These are phyloP conservation scores for Portunus trituberculatus DNA, from an alignment of 1,140 invertebrate species.

Conservation along the genomic window DNA sequence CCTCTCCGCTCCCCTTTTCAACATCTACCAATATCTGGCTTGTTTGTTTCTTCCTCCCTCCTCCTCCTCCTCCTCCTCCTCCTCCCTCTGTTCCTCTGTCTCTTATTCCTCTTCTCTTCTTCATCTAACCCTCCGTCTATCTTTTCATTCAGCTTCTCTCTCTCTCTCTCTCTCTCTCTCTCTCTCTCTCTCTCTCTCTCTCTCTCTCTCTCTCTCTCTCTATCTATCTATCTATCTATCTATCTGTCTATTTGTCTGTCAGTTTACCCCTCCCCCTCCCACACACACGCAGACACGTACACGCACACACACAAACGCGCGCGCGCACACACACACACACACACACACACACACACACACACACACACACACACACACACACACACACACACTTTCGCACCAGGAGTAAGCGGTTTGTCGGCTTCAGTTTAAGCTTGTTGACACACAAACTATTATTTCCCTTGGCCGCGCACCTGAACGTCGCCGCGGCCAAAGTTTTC, in stretches of 20 bases:
- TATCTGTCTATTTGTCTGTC: neutral
- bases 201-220: neutral
- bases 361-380: neutral
- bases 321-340: too few relatives aligned
- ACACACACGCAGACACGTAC: too few relatives aligned
- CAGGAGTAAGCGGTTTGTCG: slow-evolving; percentile 55
- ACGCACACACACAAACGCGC: too few relatives aligned
- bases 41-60: neutral
- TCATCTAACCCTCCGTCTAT: neutral
- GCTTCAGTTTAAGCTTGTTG: slow-evolving; percentile 66
- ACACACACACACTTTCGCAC: neutral
- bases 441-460: slow-evolving; percentile 72
- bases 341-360: neutral
- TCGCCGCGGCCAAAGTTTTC: slow-evolving; percentile 70
- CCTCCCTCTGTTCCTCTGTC: neutral
- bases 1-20: neutral
- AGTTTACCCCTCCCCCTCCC: too few relatives aligned
- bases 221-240: neutral
- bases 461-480: slow-evolving; percentile 56
- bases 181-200: slow-evolving; percentile 1
- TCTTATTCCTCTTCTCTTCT: neutral
- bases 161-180: slow-evolving; percentile 2
- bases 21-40: neutral
- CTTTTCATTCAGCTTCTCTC: neutral
- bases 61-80: neutral